Percentiles rank a stretch among this genome's conserved stretches.
Conservation (phyloP, 1,140 invertebrate species). For the Scaptomyza montana region DNA sequence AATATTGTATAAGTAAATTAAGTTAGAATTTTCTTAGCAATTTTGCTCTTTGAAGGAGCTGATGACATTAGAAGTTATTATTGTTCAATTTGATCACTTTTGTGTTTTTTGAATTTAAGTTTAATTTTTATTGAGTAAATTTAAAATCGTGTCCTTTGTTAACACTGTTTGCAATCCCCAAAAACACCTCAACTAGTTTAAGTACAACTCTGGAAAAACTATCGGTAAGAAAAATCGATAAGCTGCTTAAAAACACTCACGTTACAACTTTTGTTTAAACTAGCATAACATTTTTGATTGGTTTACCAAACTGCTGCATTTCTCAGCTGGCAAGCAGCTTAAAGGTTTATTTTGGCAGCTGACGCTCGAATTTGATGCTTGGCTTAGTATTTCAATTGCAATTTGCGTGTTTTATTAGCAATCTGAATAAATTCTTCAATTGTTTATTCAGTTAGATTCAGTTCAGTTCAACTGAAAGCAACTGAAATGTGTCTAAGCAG, state of each 20-base stretch:
- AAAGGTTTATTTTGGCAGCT: background rate
- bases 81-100: too few species aligned
- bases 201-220: background rate
- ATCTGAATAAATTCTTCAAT: background rate
- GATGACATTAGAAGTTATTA: too few species aligned
- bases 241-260: constrained; percentile 26
- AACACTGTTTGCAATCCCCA: background rate
- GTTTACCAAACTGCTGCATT: background rate
- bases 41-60: too few species aligned
- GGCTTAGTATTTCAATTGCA: background rate
- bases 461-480: background rate
- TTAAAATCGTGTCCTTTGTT: background rate
- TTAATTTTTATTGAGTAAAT: too few species aligned
- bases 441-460: background rate
- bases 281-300: background rate
- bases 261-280: background rate
- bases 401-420: background rate
- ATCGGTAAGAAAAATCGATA: constrained; percentile 21
- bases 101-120: background rate
- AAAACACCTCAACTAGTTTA: constrained; percentile 10
- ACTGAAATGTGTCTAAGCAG: background rate
- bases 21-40: too few species aligned
- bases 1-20: too few species aligned
- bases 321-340: background rate
- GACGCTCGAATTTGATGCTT: background rate